Evolutionary conservation across 2,113 vertebrate genomes (phyloP).

Genomic region (Alligator mississippiensis): DNA sequence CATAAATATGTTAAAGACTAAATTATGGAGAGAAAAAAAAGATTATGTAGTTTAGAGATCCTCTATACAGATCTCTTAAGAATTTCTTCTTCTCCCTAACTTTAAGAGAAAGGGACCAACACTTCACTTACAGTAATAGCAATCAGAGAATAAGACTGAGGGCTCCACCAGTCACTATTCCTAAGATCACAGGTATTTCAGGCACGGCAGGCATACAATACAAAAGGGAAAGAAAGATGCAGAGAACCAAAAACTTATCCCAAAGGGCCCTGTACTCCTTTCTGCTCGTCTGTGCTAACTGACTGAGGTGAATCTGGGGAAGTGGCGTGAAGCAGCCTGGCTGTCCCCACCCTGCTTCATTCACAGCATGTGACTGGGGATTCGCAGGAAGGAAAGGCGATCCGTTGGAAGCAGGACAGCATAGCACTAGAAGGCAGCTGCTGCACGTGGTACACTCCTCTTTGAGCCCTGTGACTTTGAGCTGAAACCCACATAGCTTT

Average conservation of each 20-base stretch:
- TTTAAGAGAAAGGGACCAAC: conserved; percentile 20
- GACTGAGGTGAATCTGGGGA: neutral
- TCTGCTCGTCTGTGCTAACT: neutral
- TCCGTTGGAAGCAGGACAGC: neutral
- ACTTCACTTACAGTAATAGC: conserved; percentile 46
- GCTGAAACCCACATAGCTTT: neutral
- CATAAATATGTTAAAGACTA: conserved; percentile 25
- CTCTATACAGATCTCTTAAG: conserved; percentile 7
- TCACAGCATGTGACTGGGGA: neutral
- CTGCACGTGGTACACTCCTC: neutral
- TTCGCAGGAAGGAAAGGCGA: neutral
- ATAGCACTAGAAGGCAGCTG: neutral
- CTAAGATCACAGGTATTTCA: neutral
- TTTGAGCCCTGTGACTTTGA: neutral
- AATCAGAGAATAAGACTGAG: conserved; percentile 35
- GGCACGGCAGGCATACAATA: conserved; percentile 28
- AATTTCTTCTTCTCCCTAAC: neutral
- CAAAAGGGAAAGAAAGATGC: conserved; percentile 20
- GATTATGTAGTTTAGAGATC: neutral
- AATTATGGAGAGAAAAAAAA: conserved; percentile 38
- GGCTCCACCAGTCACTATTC: conserved; percentile 44
- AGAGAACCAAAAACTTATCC: neutral
- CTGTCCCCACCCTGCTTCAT: neutral
- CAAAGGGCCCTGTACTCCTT: neutral
- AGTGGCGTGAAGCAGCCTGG: neutral